Evolutionary conservation across 2,113 vertebrate genomes (phyloP).

Genomic region (Madoqua kirkii): DNA sequence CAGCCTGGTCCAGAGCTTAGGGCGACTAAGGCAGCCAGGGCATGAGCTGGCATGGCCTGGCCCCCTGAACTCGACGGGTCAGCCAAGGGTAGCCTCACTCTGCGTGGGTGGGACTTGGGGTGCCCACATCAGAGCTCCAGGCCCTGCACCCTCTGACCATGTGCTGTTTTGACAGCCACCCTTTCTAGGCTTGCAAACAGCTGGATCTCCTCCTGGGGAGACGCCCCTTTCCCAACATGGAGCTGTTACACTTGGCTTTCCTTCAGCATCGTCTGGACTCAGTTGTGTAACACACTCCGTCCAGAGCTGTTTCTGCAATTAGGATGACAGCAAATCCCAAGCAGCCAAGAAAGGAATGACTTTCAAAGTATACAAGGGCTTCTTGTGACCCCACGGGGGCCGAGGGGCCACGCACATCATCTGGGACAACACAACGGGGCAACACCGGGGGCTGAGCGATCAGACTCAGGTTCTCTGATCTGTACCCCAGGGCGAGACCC

Average conservation of each 20-base stretch:
- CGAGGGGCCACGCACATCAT: neutral
- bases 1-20: neutral
- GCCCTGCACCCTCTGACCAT: neutral
- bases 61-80: neutral
- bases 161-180: neutral
- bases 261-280: constrained; percentile 28
- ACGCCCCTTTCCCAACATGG: neutral
- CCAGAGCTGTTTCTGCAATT: constrained; percentile 68
- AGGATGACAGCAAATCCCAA: constrained; percentile 61
- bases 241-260: constrained; percentile 23
- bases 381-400: constrained; percentile 41
- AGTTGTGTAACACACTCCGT: constrained; percentile 47
- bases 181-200: neutral
- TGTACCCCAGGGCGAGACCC: neutral
- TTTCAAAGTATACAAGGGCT: constrained; percentile 53
- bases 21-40: neutral
- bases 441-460: neutral
- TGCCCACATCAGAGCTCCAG: neutral
- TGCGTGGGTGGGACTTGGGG: neutral
- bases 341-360: constrained; percentile 55
- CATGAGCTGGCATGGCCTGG: neutral
- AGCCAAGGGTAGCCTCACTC: neutral
- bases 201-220: constrained; percentile 29
- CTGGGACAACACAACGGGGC: neutral
- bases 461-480: neutral